Evolutionary conservation across 2,797 vertebrate genomes (phyloP), one percentile per base, ranked within the genome.

Genomic region (Parauchenoglanis punctatus): DNA sequence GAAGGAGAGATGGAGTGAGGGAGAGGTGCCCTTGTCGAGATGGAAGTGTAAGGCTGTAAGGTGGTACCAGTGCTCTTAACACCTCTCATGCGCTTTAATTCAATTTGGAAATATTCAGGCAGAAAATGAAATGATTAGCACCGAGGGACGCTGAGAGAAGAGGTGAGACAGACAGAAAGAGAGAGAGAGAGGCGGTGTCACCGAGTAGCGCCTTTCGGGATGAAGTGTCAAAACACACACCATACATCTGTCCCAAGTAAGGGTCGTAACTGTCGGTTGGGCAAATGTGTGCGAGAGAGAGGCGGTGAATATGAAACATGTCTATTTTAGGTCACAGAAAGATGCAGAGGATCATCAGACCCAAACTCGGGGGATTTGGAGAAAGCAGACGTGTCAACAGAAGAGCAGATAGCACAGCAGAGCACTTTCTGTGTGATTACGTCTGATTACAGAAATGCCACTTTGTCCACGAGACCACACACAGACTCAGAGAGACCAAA

Each of bases 71-170:
- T 95, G 93, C 95, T 93, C 91, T 95, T 95, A 83, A 92, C 94
- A 91, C 93, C 92, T 95, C 95, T 94, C 87, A 91, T 92, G 80
- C 92, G 93, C 92, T 94, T 82, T 96, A 92, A 95, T 96, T 96
- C 94, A 95, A 96, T 96, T 96, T 96, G 93, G 94, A 95, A 94
- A 96, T 93, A 94, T 95, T 96, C 93, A 93, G 95, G 95, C 95
- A 94, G 95, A 96, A 96, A 96, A 96, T 96, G 93, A 94, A 96
- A 96, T 96, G 94, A 97, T 96, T 96, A 96, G 95, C 94, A 94
- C 94, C 93, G 95, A 94, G 94, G 87, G 93, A 91, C 89, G 59
- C 23, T 28, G 80, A 40, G 59, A 46, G 61, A 67, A 52, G 61
- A 67, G 61, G 81, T 82, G 81, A 80, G 75, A 77, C 3, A 80